A percentile compares a stretch with the other conserved stretches of the same genome.
phyloP scores from a whole-genome alignment of 2,888 invertebrate species.

The Drosophila tripunctata region DNA sequence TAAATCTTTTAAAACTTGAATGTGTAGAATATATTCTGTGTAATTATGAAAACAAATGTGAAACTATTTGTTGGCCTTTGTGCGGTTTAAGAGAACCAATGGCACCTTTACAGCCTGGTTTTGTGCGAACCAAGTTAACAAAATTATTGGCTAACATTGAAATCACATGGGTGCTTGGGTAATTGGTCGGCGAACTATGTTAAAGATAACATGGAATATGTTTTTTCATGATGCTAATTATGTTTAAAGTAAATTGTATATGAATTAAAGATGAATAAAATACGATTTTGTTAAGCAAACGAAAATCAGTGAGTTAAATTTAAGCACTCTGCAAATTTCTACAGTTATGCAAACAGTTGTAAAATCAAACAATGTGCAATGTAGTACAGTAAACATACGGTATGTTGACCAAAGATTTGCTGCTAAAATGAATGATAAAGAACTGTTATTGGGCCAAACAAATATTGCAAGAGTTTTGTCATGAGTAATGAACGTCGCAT shows the following conservation, averaged over 20 bases:
- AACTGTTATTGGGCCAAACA: conserved; percentile 1
- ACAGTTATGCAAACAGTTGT: background rate
- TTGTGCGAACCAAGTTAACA: background rate
- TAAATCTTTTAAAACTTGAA: background rate
- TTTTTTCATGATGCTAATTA: conserved; percentile 65
- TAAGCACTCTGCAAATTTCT: background rate
- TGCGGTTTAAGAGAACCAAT: conserved; percentile 18
- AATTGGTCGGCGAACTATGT: conserved; percentile 20
- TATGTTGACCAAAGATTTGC: background rate
- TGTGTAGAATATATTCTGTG: background rate
- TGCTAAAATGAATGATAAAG: background rate
- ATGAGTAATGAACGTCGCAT: conserved; percentile 11
- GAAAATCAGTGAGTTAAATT: background rate
- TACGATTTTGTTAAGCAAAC: conserved; percentile 63
- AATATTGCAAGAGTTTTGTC: background rate
- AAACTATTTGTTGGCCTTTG: background rate
- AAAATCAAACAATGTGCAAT: background rate
- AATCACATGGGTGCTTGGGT: no score
- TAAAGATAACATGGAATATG: conserved; percentile 24
- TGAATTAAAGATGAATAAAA: conserved; percentile 60
- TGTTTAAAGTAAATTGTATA: conserved; percentile 56
- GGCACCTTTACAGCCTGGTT: conserved; percentile 68
- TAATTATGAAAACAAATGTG: background rate
- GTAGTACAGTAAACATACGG: background rate
- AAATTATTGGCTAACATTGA: conserved; percentile 10